Evolutionary conservation across 1,140 invertebrate species (phyloP), one percentile per base, ranked within the genome.

Genomic region (Papilio aristodemus): DNA sequence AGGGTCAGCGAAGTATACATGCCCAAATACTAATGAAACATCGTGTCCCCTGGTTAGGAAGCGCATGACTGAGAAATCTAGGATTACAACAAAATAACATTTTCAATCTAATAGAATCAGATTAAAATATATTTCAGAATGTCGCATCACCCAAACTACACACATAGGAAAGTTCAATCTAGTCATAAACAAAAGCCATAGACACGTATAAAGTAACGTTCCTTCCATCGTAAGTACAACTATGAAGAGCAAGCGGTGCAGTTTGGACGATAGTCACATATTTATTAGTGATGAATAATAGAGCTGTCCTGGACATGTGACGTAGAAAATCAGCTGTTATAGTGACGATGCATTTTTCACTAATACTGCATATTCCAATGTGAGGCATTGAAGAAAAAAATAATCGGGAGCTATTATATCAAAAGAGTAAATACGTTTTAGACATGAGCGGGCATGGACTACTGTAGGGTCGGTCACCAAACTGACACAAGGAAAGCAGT

Each of bases 401-500:
- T 88, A 89, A 87, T 75, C 87, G 75, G 86, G 86, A 88, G 80
- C 86, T 86, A 89, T 89, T 90, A 89, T 86, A 87, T 86, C 77
- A 89, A 89, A 89, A 87, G 79, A 90, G 84, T 83, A 89, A 89
- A 88, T 88, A 89, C 81, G 79, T 86, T 84, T 80, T 83, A 86
- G 83, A 90, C 79, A 89, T 89, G 88, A 90, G 89, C 87, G 90
- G 92, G 87, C 91, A 91, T 91, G 90, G 90, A 85, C 90, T 92
- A 92, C 92, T 92, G 73, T 83, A 86, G 87, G 89, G 84, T 79
- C 83, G 85, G 88, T 90, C 89, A 91, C 86, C 90, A 92, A 92
- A 92, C 87, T 90, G 90, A 92, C 92, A 92, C 91, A 92, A 92
- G 91, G 88, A 92, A 92, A 92, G 92, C 92, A 85, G 84, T 92